Percentiles rank a stretch among this genome's conserved stretches.
Conservation (phyloP, 1,140 invertebrate species). For the Andrena cerasifolii region DNA sequence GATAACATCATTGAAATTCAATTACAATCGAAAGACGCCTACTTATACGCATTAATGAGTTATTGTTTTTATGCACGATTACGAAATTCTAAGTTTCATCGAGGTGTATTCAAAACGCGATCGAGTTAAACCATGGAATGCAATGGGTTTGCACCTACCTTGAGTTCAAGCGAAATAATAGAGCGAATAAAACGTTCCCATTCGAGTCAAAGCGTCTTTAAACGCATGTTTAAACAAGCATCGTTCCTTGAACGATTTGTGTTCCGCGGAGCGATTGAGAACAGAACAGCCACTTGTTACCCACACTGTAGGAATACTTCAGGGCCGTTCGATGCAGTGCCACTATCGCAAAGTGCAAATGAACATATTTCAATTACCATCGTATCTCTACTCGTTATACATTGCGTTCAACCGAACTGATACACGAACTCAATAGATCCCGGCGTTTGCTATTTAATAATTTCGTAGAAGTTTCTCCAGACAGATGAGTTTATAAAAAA, state of each 20-base stretch:
- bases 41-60: conserved; percentile 20
- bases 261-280: conserved; percentile 69
- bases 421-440: too few relatives aligned
- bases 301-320: conserved; percentile 32
- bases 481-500: too few relatives aligned
- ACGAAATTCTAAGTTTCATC: conserved; percentile 33
- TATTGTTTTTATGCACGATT: conserved; percentile 38
- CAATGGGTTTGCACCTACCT: conserved; percentile 25
- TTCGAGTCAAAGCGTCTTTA: conserved; percentile 35
- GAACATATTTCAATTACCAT: background rate
- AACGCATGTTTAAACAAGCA: conserved; percentile 51
- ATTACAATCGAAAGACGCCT: background rate
- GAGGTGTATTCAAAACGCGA: background rate
- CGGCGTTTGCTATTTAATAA: too few relatives aligned
- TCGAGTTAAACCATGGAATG: background rate
- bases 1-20: conserved; percentile 22
- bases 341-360: background rate
- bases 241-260: conserved; percentile 61
- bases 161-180: conserved; percentile 13
- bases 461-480: too few relatives aligned
- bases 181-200: background rate
- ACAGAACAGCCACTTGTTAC: conserved; percentile 74
- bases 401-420: background rate
- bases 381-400: background rate
- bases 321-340: conserved; percentile 47